These are phyloP conservation scores for Volucella zonaria DNA, from an alignment of 2,888 invertebrate genomes.

Conservation along the genomic window DNA sequence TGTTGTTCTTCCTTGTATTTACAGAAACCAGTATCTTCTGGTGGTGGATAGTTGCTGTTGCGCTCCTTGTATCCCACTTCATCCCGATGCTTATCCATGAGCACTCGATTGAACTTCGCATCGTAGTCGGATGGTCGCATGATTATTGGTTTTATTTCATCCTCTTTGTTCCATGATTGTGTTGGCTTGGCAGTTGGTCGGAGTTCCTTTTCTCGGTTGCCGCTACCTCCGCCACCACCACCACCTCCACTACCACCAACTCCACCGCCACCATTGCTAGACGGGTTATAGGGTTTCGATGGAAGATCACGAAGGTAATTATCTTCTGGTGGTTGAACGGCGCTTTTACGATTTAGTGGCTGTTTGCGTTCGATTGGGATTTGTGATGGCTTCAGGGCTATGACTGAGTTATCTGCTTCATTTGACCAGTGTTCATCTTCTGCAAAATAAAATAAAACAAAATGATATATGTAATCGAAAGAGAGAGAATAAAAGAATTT, in stretches of 20 bases:
- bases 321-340: constrained; percentile 80
- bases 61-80: constrained; percentile 77
- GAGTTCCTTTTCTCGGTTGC: constrained; percentile 72
- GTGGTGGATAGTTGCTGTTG: constrained; percentile 71
- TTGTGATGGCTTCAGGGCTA: constrained; percentile 81
- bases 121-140: constrained; percentile 81
- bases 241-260: constrained; percentile 69
- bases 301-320: constrained; percentile 81
- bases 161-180: constrained; percentile 80
- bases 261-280: constrained; percentile 61
- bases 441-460: constrained; percentile 65
- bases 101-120: constrained; percentile 81
- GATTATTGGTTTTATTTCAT: constrained; percentile 82
- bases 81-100: constrained; percentile 76
- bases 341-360: constrained; percentile 80
- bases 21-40: constrained; percentile 67
- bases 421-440: constrained; percentile 82
- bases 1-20: constrained; percentile 69
- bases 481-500: constrained; percentile 23
- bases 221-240: constrained; percentile 53
- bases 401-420: constrained; percentile 82
- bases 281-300: constrained; percentile 80
- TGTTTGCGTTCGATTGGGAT: constrained; percentile 79
- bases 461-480: neutral
- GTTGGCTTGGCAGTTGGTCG: constrained; percentile 65